phyloP scores from a whole-genome alignment of 1,140 invertebrate genomes.

The Pentalonia nigronervosa region DNA sequence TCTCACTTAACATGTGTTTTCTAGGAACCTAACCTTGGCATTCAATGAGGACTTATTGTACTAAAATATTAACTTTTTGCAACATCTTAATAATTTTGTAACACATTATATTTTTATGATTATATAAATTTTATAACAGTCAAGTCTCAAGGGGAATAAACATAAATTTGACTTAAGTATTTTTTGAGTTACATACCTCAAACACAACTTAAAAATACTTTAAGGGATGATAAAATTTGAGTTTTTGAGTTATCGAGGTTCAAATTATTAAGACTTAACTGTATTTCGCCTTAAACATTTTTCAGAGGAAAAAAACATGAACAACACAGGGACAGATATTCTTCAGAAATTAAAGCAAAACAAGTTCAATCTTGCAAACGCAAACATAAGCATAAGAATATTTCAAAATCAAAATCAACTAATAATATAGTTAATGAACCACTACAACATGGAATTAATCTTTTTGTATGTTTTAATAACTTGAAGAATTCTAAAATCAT shows the following conservation, averaged over 20 bases:
- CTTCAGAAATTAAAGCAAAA: conserved; percentile 36
- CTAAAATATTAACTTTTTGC: no score
- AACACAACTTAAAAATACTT: no score
- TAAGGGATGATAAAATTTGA: no score
- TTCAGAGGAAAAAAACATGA: conserved; percentile 52
- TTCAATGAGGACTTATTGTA: background rate
- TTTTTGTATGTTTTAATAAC: conserved; percentile 69
- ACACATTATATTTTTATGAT: background rate
- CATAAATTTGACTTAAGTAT: no score
- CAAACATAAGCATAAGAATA: conserved; percentile 75
- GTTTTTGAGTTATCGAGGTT: no score
- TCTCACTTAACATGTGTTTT: background rate
- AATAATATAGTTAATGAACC: conserved; percentile 64
- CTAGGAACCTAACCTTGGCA: background rate
- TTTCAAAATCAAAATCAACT: conserved; percentile 69
- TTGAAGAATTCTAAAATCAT: background rate
- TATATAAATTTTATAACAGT: background rate
- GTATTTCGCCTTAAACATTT: background rate
- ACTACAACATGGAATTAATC: conserved; percentile 71
- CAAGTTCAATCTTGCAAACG: conserved; percentile 67
- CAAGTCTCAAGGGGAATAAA: no score
- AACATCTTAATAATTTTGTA: background rate
- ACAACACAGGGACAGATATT: conserved; percentile 1
- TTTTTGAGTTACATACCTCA: no score
- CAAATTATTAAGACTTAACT: no score